These are phyloP conservation scores for Punctoribates punctum DNA, from an alignment of 2,888 invertebrate species.

Conservation along the genomic window DNA sequence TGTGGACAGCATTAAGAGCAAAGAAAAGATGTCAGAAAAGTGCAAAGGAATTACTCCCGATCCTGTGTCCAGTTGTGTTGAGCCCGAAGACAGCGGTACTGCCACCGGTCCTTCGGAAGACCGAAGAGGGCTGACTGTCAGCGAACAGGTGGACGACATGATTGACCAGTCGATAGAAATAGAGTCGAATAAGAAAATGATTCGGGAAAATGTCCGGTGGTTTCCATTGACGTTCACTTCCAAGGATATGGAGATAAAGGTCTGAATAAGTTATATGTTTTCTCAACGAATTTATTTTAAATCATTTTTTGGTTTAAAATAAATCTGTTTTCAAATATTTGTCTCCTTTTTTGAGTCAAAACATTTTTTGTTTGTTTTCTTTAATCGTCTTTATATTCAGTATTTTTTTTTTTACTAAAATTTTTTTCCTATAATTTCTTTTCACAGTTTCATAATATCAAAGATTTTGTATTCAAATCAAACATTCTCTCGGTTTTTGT, in stretches of 20 bases:
- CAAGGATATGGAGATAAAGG: constrained; percentile 71
- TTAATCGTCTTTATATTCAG: neutral
- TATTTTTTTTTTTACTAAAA: neutral
- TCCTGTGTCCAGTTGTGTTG: constrained; percentile 16
- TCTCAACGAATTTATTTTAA: constrained; percentile 8
- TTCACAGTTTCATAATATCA: constrained; percentile 69
- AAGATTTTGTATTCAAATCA: constrained; percentile 90
- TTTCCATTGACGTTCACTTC: constrained; percentile 85
- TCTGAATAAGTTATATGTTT: constrained; percentile 51
- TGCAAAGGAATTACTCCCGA: neutral
- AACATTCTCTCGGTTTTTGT: constrained; percentile 89
- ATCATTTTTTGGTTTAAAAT: constrained; percentile 24
- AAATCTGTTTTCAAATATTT: constrained; percentile 40
- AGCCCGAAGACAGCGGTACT: constrained; percentile 30
- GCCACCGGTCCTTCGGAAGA: constrained; percentile 48
- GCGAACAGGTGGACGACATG: constrained; percentile 68
- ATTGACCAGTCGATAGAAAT: constrained; percentile 82
- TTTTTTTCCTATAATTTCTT: constrained; percentile 43
- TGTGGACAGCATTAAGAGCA: neutral
- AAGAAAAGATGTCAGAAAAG: neutral
- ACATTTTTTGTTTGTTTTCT: too few species aligned
- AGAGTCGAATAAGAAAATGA: constrained; percentile 81
- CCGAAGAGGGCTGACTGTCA: constrained; percentile 49
- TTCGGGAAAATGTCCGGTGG: constrained; percentile 75
- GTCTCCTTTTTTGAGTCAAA: neutral